These are phyloP conservation scores for Drosophila pseudotakahashii DNA, from an alignment of 2,888 invertebrate genomes.

Conservation along the genomic window DNA sequence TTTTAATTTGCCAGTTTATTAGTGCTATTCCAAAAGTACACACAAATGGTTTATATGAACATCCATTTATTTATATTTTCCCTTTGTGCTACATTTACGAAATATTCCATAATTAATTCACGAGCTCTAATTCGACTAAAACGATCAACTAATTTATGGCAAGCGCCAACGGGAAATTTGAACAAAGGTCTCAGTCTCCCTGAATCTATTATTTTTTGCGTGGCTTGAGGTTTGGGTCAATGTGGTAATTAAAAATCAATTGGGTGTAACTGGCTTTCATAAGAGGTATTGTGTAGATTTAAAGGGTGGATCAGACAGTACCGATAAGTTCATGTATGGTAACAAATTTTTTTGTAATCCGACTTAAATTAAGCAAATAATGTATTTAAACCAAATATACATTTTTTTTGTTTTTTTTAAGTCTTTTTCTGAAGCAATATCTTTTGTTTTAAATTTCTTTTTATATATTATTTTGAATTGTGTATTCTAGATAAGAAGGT, in stretches of 20 bases:
- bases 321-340: neutral
- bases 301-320: constrained; percentile 5
- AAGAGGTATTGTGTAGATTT: neutral
- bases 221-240: constrained; percentile 58
- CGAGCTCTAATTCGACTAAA: constrained; percentile 67
- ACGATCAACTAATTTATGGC: constrained; percentile 68
- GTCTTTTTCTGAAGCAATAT: too few species aligned
- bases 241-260: constrained; percentile 75
- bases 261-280: constrained; percentile 53
- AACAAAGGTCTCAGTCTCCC: constrained; percentile 51
- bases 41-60: constrained; percentile 14
- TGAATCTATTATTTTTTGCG: neutral
- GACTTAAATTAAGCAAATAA: too few species aligned
- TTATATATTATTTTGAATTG: too few species aligned
- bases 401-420: too few species aligned
- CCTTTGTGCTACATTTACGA: constrained; percentile 3
- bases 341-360: neutral
- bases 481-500: too few species aligned
- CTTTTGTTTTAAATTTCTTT: too few species aligned
- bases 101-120: constrained; percentile 58
- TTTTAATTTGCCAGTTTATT: constrained; percentile 65
- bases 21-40: constrained; percentile 41
- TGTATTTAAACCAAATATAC: too few species aligned
- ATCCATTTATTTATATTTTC: constrained; percentile 15
- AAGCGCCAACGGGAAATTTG: constrained; percentile 38